A percentile compares a stretch with the other conserved stretches of the same genome.
Evolutionary conservation across 1,140 invertebrate species (phyloP).

Genomic region (Euwallacea similis): DNA sequence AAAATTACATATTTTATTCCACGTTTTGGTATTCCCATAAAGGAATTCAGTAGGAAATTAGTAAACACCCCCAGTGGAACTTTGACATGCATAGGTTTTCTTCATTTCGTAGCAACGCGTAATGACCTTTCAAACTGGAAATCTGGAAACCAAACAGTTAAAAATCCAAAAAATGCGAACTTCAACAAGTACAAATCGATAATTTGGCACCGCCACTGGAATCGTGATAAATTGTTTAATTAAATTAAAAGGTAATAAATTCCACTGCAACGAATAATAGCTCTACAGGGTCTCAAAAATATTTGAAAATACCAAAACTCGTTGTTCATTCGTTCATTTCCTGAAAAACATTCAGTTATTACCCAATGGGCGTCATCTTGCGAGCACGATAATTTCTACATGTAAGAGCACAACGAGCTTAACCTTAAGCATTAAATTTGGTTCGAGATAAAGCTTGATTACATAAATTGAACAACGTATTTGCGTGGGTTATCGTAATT

Average conservation of each 20-base stretch:
- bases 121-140: too few species aligned
- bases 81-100: too few species aligned
- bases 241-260: not conserved
- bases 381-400: not conserved
- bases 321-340: not conserved
- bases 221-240: not conserved
- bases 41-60: too few species aligned
- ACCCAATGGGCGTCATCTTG: not conserved
- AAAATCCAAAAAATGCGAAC: too few species aligned
- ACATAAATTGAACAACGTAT: conserved; percentile 9
- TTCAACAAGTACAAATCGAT: too few species aligned
- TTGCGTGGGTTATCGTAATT: conserved; percentile 4
- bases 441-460: conserved; percentile 10
- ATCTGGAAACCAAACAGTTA: too few species aligned
- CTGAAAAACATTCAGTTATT: not conserved
- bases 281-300: not conserved
- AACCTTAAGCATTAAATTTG: conserved; percentile 6
- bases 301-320: not conserved
- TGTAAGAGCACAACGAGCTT: conserved; percentile 1
- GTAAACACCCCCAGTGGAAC: too few species aligned
- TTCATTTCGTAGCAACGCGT: too few species aligned
- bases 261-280: not conserved
- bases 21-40: too few species aligned
- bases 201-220: too few species aligned
- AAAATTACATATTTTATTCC: too few species aligned